Base-by-base conservation (phyloP, 2,113 vertebrate genomes). In the Macroglossus sobrinus region DNA sequence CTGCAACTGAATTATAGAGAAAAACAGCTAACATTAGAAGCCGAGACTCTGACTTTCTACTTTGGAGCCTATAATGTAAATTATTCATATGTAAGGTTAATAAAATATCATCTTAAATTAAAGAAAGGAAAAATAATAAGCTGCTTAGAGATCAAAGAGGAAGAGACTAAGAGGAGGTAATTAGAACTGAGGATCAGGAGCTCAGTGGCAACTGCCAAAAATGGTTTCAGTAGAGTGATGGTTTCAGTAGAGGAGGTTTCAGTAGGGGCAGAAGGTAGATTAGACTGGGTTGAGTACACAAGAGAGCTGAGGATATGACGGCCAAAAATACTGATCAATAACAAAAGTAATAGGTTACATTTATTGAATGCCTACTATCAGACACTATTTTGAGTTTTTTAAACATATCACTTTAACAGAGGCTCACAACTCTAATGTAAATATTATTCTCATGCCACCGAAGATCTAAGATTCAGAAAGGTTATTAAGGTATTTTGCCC, bases 11-110 rank as follows among this genome's bases (percentile, higher is more conserved):
- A 82, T 89, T 91, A 66, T 47, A 92, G 78, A 87, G n/a, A 69
- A 92, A 97, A 81, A 76, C 21, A 91, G 69, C 43, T 86, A 85
- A 63, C 15, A 72, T 84, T 84, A 84, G 33, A 96, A 88, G 33
- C 14, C 26, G 55, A 75, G 16, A 38, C 40, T 59, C 30, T 86
- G 33, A n/a, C 35, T 90, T 96, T 92, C 88, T 94, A 59, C 26
- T 68, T 94, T 50, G 76, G 13, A 74, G 40, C 13, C 15, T 47
- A 10, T 38, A 97, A 86, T 2, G 59, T 81, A 50, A 74, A 87
- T 18, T 84, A 91, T 12, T 2, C 30, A 80, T 47, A 66, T 12
- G 2, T 74, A 89, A 75, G 24, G 72, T 40, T 68, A 69, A 87
- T 71, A 75, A 93, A 88, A 40, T 61, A 93, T 24, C 90, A 53